Evolutionary conservation across 2,113 vertebrate species (phyloP).

Genomic region (Phaetusa simplex): DNA sequence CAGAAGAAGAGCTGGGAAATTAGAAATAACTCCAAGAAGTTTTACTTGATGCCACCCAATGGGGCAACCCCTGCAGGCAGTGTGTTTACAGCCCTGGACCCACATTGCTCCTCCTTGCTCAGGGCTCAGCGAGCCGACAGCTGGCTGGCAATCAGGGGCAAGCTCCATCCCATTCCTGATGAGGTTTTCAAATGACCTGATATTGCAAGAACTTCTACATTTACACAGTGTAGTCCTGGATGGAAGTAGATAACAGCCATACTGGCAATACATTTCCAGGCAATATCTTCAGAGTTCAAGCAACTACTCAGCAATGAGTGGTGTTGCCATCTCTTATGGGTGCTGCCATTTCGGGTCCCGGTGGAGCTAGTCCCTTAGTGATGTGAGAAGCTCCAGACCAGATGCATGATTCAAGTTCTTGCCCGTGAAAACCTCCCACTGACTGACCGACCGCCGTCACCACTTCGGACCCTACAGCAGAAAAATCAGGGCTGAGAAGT

Average conservation of each 20-base stretch:
- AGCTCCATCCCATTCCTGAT: neutral
- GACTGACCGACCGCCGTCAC: neutral
- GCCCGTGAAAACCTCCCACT: neutral
- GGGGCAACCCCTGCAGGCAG: neutral
- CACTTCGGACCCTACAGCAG: neutral
- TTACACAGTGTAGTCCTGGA: neutral
- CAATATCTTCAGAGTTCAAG: neutral
- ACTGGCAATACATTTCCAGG: neutral
- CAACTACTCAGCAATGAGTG: neutral
- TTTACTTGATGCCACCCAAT: neutral
- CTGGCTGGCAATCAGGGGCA: neutral
- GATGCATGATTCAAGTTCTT: neutral
- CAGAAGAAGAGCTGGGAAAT: neutral
- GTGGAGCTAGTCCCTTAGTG: neutral
- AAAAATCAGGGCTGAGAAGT: neutral
- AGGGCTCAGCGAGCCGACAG: neutral
- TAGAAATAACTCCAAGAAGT: neutral
- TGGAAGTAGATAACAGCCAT: neutral
- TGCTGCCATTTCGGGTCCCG: neutral
- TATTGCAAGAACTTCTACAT: neutral
- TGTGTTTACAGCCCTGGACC: fast-evolving
- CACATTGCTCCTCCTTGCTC: neutral
- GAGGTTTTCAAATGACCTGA: neutral
- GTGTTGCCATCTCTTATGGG: fast-evolving
- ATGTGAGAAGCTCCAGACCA: neutral